These are phyloP conservation scores for Zaprionus taronus DNA, from an alignment of 1,140 invertebrate species.

Conservation along the genomic window DNA sequence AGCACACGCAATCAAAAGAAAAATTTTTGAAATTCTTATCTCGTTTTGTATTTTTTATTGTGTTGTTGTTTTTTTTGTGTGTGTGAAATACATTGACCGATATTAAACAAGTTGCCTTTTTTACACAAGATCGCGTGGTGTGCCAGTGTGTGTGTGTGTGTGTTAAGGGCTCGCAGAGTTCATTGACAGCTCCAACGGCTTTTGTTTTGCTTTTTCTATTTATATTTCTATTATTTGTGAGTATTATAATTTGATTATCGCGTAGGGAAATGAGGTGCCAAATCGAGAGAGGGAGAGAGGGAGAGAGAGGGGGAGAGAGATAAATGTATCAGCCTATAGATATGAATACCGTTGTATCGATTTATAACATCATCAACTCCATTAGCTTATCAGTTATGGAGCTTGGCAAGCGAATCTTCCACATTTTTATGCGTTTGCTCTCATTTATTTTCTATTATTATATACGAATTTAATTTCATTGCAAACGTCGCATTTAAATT, in stretches of 20 bases:
- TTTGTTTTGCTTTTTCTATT: slow-evolving; percentile 44
- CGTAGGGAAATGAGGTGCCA: not conserved
- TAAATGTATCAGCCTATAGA: too few relatives aligned
- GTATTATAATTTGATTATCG: slow-evolving; percentile 3
- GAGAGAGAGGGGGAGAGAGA: too few relatives aligned
- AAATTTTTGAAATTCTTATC: slow-evolving; percentile 82
- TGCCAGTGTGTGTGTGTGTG: slow-evolving; percentile 18
- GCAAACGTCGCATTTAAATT: slow-evolving; percentile 59
- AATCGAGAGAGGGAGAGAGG: not conserved
- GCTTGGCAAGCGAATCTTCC: not conserved
- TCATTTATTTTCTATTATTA: slow-evolving; percentile 3
- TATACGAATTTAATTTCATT: slow-evolving; percentile 16
- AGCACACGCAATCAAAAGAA: slow-evolving; percentile 72
- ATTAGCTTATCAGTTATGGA: not conserved
- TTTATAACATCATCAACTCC: not conserved
- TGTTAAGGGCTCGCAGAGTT: slow-evolving; percentile 68
- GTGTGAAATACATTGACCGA: slow-evolving; percentile 80
- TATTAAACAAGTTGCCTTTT: slow-evolving; percentile 78
- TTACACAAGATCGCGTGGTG: slow-evolving; percentile 53
- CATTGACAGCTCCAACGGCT: slow-evolving; percentile 58
- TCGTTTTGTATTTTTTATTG: slow-evolving; percentile 54
- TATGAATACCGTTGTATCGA: not conserved
- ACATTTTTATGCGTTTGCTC: slow-evolving; percentile 5
- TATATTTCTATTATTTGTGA: slow-evolving; percentile 19
- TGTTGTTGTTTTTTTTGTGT: slow-evolving; percentile 38